Base-by-base conservation (phyloP, 1,140 invertebrate genomes). In the Drosophila trapezifrons region DNA sequence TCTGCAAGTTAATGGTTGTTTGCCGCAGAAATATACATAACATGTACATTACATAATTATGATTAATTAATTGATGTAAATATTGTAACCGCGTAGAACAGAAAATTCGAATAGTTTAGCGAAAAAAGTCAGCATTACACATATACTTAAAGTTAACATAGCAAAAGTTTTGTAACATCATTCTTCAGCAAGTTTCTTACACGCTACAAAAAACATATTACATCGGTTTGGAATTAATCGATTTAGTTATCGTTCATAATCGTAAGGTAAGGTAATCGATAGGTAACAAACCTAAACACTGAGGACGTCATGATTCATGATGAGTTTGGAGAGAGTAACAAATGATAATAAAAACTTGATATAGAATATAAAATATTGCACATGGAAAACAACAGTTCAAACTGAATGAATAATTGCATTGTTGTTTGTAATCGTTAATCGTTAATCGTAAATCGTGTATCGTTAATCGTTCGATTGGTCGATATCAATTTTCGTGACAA, bases 251-350 rank as follows among this genome's bases (percentile, higher is more conserved):
- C 52, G 35, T 38, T 37, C n/a, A 9, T 70, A 13, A 51, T 43
- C 27, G 27, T n/a, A n/a, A n/a, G n/a, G n/a, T n/a, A n/a, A n/a
- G n/a, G n/a, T n/a, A n/a, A n/a, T n/a, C 45, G 65, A 22, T 70
- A 71, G 58, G 65, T 71, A 69, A 71, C 66, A 71, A 71, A 71
- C 65, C 67, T 71, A 71, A 71, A 29, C 65, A 71, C 35, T 70
- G 65, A 67, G 65, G 59, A 65, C 59, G 45, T 67, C 35, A 47
- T 49, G 35, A 40, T 18, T 38, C 37, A 55, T 20, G 35, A 55
- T 38, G 32, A 55, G 9, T 22, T 38, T 55, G 32, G 25, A 32
- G n/a, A 20, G 47, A 15, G 9, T 45, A 66, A 69, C 62, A 45
- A 70, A 54, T 69, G 37, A 59, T 59, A 72, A 74, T 27, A 43